phyloP scores from a whole-genome alignment of 2,113 vertebrate genomes.

The Vulpes lagopus region DNA sequence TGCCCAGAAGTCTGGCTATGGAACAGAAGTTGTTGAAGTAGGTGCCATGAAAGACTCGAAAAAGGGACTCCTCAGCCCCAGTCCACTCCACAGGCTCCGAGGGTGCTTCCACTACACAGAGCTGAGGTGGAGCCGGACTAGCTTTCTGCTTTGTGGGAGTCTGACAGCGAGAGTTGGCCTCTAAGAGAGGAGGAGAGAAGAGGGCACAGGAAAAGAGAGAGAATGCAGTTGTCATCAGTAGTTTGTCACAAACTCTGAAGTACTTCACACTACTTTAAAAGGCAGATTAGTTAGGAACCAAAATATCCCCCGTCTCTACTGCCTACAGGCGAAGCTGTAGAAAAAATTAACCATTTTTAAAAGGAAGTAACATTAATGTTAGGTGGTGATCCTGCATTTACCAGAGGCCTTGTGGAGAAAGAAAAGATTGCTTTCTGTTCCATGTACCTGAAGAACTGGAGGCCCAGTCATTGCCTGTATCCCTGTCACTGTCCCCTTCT shows the following conservation, averaged over 20 bases:
- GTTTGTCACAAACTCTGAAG: background rate
- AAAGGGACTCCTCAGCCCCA: slow-evolving; percentile 97
- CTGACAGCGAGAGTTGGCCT: slow-evolving; percentile 97
- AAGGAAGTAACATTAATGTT: background rate
- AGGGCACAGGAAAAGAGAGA: background rate
- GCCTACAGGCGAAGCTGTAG: background rate
- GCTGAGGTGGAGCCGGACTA: slow-evolving; percentile 89
- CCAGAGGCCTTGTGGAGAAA: background rate
- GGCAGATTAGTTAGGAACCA: background rate
- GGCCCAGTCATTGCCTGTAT: slow-evolving; percentile 92
- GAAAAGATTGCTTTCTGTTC: background rate
- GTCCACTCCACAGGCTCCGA: slow-evolving; percentile 92
- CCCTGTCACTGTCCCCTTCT: slow-evolving; percentile 96
- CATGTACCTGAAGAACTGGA: slow-evolving; percentile 96
- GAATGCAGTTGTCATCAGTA: background rate
- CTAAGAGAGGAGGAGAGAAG: slow-evolving; percentile 81
- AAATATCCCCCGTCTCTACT: background rate
- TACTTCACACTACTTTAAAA: background rate
- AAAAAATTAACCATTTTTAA: background rate
- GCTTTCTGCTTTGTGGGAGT: slow-evolving; percentile 95
- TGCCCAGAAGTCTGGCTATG: slow-evolving; percentile 96
- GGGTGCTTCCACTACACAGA: slow-evolving; percentile 86
- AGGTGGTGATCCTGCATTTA: background rate
- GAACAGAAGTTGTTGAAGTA: slow-evolving; percentile 99
- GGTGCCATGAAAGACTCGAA: slow-evolving; percentile 97